These are phyloP conservation scores for Carposina sasakii DNA, from an alignment of 1,140 invertebrate species.

Conservation along the genomic window DNA sequence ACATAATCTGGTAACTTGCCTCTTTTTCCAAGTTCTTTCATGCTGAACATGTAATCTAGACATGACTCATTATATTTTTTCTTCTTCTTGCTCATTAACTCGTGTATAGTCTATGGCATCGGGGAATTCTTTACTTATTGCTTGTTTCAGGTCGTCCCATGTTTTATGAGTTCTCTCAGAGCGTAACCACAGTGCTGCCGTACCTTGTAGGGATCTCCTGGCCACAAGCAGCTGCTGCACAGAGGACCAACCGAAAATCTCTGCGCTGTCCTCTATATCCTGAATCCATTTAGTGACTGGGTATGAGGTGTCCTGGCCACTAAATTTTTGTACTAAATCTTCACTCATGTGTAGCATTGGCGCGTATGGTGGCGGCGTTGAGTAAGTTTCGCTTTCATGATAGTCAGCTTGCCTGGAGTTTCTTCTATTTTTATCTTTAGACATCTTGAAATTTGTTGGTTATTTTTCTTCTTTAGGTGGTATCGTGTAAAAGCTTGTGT, in stretches of 20 bases:
- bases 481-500: too few species aligned
- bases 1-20: constrained; percentile 25
- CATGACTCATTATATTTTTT: not conserved
- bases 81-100: constrained; percentile 17
- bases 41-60: constrained; percentile 14
- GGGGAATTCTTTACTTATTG: not conserved
- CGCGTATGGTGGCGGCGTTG: not conserved
- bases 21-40: constrained; percentile 22
- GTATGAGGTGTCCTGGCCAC: not conserved
- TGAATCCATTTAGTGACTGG: not conserved
- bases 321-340: not conserved
- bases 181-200: not conserved
- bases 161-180: not conserved
- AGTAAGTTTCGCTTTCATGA: too few species aligned
- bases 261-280: not conserved
- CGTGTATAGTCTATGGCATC: constrained; percentile 14
- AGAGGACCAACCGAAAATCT: not conserved
- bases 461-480: too few species aligned
- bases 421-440: too few species aligned
- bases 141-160: not conserved
- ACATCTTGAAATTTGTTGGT: too few species aligned
- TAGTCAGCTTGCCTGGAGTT: too few species aligned
- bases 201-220: not conserved
- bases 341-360: not conserved
- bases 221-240: not conserved